phyloP scores from a whole-genome alignment of 2,888 invertebrate genomes.

The Palloptera scutellata region DNA sequence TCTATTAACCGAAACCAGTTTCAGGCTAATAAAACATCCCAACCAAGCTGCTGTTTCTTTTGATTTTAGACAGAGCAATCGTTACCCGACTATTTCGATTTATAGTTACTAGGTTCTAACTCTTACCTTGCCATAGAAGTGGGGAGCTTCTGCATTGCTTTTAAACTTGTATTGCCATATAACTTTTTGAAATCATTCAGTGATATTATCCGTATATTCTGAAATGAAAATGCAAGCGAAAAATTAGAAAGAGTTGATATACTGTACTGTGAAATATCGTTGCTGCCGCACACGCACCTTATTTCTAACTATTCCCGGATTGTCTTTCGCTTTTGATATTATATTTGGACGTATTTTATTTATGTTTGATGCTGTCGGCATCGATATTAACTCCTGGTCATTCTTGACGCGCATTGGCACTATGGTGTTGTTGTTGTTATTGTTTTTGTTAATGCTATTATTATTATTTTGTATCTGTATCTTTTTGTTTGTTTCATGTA shows the following conservation, averaged over 20 bases:
- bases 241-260: background rate
- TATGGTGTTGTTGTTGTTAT: slow-evolving; percentile 31
- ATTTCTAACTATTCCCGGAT: slow-evolving; percentile 38
- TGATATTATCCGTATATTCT: slow-evolving; percentile 63
- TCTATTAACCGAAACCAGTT: no score
- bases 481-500: slow-evolving; percentile 66
- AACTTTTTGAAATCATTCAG: slow-evolving; percentile 62
- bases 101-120: no score
- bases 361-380: slow-evolving; percentile 10
- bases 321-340: slow-evolving; percentile 44
- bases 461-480: slow-evolving; percentile 38
- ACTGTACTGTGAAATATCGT: background rate
- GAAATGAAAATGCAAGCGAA: slow-evolving; percentile 13
- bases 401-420: slow-evolving; percentile 36
- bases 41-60: no score
- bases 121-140: slow-evolving; percentile 53
- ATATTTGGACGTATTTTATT: slow-evolving; percentile 45
- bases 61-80: no score
- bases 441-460: slow-evolving; percentile 32
- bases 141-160: slow-evolving; percentile 56
- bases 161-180: slow-evolving; percentile 53
- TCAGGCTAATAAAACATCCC: no score
- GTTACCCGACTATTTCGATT: no score
- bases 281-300: slow-evolving; percentile 28
- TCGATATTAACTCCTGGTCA: slow-evolving; percentile 21